Conservation (phyloP, 2,113 vertebrate species). For the Mixornis gularis region DNA sequence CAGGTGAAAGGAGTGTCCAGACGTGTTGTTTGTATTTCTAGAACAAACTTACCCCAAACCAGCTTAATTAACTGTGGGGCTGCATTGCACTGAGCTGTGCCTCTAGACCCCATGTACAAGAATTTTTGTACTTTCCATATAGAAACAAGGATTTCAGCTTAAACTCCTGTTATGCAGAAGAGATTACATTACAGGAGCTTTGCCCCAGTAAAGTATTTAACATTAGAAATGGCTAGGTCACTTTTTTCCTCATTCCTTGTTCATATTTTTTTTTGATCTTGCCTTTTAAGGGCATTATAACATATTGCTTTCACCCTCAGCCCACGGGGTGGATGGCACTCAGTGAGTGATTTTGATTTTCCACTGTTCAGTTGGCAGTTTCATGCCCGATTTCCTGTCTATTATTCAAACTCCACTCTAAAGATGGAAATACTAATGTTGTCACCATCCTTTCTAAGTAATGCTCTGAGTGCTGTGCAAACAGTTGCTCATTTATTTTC, state of each 20-base stretch:
- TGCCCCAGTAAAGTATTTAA: not conserved
- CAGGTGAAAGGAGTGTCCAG: not conserved
- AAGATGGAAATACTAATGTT: conserved; percentile 21
- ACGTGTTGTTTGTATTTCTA: not conserved
- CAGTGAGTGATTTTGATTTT: conserved; percentile 1
- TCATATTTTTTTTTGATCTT: not conserved
- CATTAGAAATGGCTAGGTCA: not conserved
- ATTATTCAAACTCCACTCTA: not conserved
- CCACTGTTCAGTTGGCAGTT: not conserved
- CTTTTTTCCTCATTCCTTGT: not conserved
- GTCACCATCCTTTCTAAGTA: not conserved
- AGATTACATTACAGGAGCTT: not conserved
- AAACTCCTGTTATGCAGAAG: not conserved
- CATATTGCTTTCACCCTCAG: not conserved
- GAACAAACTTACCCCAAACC: not conserved
- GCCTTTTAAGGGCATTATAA: not conserved
- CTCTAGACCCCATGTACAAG: not conserved
- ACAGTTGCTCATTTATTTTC: not conserved
- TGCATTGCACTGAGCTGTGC: not conserved
- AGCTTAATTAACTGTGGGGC: not conserved
- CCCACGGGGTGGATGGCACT: not conserved
- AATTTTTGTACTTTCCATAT: not conserved
- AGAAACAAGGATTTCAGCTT: not conserved
- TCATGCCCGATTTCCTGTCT: conserved; percentile 19
- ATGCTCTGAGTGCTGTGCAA: not conserved